Conservation (phyloP, 2,888 invertebrate species). For the Prenolepis imparis region DNA sequence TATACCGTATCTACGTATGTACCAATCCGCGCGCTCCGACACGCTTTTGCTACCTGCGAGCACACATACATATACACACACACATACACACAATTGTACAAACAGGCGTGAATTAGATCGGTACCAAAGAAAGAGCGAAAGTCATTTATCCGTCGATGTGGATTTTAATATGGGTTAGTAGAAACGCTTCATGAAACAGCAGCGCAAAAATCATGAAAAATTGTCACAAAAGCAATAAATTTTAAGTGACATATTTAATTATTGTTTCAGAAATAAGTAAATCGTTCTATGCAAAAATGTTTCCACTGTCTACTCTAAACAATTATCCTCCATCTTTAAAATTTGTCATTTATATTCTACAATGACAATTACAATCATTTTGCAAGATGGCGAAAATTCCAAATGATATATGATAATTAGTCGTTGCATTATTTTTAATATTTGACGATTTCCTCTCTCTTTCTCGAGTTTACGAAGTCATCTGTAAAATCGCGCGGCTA, state of each 20-base stretch:
- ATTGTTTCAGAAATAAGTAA: neutral
- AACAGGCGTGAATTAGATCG: conserved; percentile 46
- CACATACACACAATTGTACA: neutral
- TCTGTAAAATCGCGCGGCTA: conserved; percentile 1
- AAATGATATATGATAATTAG: neutral
- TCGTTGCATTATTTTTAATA: neutral
- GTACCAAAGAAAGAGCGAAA: conserved; percentile 49
- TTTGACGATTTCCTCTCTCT: neutral
- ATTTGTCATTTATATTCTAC: neutral
- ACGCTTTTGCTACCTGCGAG: conserved; percentile 37
- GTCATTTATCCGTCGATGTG: conserved; percentile 28
- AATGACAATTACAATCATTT: neutral
- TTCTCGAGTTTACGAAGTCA: neutral
- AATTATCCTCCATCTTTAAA: neutral
- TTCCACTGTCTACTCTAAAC: neutral
- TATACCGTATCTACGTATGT: conserved; percentile 53
- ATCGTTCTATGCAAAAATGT: neutral
- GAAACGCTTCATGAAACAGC: neutral
- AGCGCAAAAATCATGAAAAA: neutral
- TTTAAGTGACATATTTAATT: neutral
- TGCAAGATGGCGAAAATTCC: neutral
- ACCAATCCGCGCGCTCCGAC: conserved; percentile 50
- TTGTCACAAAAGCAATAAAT: neutral
- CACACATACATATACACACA: neutral
- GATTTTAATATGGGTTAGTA: conserved; percentile 37